Percentiles rank a stretch among this genome's conserved stretches.
Evolutionary conservation across 2,113 vertebrate species (phyloP).

Genomic region (Mohoua ochrocephala): DNA sequence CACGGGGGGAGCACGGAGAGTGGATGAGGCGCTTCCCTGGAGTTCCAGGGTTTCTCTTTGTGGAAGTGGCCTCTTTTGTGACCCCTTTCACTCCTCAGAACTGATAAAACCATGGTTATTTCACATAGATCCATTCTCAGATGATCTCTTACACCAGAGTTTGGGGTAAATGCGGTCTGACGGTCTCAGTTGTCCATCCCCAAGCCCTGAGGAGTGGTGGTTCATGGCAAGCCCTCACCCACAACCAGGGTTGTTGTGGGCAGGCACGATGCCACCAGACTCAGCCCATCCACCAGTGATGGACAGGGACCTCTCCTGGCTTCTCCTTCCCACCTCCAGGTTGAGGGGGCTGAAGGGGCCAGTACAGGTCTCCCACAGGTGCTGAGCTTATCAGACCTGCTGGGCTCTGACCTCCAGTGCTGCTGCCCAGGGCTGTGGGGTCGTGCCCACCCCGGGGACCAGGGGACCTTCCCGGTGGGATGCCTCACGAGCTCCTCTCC

Average conservation of each 20-base stretch:
- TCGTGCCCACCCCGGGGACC: background rate
- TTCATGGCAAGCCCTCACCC: background rate
- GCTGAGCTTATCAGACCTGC: background rate
- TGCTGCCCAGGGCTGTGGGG: fast-evolving
- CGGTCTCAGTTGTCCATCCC: fast-evolving
- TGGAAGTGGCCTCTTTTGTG: background rate
- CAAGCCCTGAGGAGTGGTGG: background rate
- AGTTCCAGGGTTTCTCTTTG: background rate
- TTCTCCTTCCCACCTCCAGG: background rate
- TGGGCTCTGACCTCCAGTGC: background rate
- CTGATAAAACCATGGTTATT: background rate
- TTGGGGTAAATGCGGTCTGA: fast-evolving
- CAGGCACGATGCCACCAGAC: fast-evolving
- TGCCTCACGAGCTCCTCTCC: background rate
- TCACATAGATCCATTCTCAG: background rate
- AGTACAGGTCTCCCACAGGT: fast-evolving
- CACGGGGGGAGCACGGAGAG: background rate
- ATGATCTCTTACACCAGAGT: background rate
- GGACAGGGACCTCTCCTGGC: background rate
- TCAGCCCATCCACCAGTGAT: background rate
- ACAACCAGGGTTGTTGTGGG: background rate
- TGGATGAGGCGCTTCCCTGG: background rate
- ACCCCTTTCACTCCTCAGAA: background rate
- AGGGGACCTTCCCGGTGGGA: background rate
- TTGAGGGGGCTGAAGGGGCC: background rate